Conservation (phyloP, 1,140 invertebrate genomes). For the Drosophila obscura region DNA sequence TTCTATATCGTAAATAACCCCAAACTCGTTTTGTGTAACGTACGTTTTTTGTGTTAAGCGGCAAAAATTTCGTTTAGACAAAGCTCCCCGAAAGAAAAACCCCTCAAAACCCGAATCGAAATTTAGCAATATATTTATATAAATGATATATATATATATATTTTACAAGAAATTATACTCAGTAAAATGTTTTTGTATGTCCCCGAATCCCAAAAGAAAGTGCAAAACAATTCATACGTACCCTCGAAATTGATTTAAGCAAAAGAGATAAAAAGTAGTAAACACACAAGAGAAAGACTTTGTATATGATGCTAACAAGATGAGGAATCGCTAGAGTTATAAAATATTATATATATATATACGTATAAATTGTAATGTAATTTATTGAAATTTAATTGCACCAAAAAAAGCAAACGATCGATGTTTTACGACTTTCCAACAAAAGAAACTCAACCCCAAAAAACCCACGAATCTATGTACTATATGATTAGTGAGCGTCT, state of each 20-base stretch:
- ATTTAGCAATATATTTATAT: constrained; percentile 60
- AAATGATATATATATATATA: constrained; percentile 60
- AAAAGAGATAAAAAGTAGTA: constrained; percentile 25
- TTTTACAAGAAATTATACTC: constrained; percentile 71
- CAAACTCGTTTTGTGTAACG: constrained; percentile 55
- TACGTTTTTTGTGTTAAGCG: constrained; percentile 58
- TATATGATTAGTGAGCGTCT: constrained; percentile 68
- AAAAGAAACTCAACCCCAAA: constrained; percentile 6
- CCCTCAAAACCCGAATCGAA: constrained; percentile 49
- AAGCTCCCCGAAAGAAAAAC: constrained; percentile 18
- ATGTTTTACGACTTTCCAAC: constrained; percentile 67
- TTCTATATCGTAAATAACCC: constrained; percentile 54
- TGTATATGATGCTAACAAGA: constrained; percentile 77
- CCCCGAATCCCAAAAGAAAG: constrained; percentile 25
- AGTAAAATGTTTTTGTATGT: constrained; percentile 56
- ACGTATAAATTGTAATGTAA: constrained; percentile 58
- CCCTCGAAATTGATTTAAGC: constrained; percentile 70
- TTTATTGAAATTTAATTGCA: constrained; percentile 79
- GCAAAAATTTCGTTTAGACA: constrained; percentile 55
- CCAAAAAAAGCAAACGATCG: constrained; percentile 56
- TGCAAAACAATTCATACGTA: constrained; percentile 42
- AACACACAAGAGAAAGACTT: constrained; percentile 75
- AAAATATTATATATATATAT: constrained; percentile 46
- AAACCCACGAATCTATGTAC: constrained; percentile 59
- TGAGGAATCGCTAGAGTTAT: constrained; percentile 62